These are phyloP conservation scores for Cancer borealis DNA, from an alignment of 2,888 invertebrate species.

Conservation along the genomic window DNA sequence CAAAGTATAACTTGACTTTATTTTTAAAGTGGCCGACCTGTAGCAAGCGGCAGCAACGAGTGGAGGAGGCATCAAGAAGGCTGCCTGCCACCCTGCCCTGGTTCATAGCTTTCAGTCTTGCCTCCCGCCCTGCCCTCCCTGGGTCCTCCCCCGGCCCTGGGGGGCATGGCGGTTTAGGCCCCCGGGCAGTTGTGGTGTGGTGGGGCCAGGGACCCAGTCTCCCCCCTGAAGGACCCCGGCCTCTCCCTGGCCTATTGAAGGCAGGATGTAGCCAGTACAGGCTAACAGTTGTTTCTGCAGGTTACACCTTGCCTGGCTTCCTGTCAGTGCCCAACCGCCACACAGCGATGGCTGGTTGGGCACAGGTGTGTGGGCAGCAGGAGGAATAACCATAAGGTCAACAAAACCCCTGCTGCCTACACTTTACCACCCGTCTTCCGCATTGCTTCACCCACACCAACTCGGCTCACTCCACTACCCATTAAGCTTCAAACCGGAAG, in stretches of 20 bases:
- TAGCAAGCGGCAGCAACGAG: conserved; percentile 68
- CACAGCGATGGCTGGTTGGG: conserved; percentile 67
- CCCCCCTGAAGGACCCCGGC: conserved; percentile 75
- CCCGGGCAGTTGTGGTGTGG: conserved; percentile 69
- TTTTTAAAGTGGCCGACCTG: conserved; percentile 73
- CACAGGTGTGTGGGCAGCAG: conserved; percentile 69
- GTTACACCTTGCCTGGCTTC: conserved; percentile 69
- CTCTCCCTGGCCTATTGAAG: conserved; percentile 67
- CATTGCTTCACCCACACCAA: conserved; percentile 75
- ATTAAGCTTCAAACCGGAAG: conserved; percentile 69
- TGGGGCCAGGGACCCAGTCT: conserved; percentile 75
- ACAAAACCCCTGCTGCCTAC: conserved; percentile 72
- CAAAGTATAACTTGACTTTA: conserved; percentile 75
- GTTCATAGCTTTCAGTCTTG: conserved; percentile 55
- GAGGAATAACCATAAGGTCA: conserved; percentile 72
- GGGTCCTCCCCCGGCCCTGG: conserved; percentile 74
- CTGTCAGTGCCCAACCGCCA: conserved; percentile 65
- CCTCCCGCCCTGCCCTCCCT: conserved; percentile 72
- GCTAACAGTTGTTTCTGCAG: conserved; percentile 42
- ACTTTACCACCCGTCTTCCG: conserved; percentile 67
- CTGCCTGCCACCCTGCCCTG: conserved; percentile 64
- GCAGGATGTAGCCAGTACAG: conserved; percentile 60
- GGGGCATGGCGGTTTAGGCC: conserved; percentile 69
- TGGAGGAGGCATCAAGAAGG: conserved; percentile 65
- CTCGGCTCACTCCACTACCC: conserved; percentile 69